Conservation (phyloP, 2,888 invertebrate species). For the Microplitis manilae region DNA sequence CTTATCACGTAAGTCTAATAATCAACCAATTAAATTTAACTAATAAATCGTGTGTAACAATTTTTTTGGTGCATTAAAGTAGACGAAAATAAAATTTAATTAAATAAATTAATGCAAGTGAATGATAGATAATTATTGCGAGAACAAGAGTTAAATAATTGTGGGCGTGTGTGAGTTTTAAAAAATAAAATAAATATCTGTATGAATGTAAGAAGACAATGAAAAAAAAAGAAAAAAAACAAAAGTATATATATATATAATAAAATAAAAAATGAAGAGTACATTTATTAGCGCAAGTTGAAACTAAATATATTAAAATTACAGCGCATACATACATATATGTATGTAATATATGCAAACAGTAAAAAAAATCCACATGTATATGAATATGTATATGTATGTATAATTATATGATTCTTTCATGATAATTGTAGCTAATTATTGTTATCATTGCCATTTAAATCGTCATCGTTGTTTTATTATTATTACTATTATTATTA, state of each 20-base stretch:
- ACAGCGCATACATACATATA: constrained; percentile 64
- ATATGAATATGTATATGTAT: constrained; percentile 66
- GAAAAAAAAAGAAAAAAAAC: constrained; percentile 21
- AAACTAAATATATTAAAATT: constrained; percentile 37
- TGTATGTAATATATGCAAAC: constrained; percentile 64
- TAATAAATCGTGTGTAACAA: constrained; percentile 26
- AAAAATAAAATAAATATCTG: constrained; percentile 29
- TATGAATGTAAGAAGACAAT: constrained; percentile 34
- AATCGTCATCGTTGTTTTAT: constrained; percentile 67
- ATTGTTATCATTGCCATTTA: constrained; percentile 51
- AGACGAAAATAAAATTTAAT: constrained; percentile 33
- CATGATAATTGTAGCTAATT: constrained; percentile 62
- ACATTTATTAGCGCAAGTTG: constrained; percentile 46
- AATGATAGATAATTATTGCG: constrained; percentile 37
- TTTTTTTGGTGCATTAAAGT: constrained; percentile 37
- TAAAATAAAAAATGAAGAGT: constrained; percentile 37
- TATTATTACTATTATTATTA: constrained; percentile 76
- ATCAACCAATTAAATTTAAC: constrained; percentile 24
- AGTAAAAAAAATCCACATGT: constrained; percentile 55
- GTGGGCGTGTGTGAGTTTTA: constrained; percentile 35
- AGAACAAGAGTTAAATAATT: constrained; percentile 31
- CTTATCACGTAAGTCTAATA: constrained; percentile 33
- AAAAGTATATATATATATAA: neutral
- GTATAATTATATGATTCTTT: constrained; percentile 66
- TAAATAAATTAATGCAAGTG: constrained; percentile 37